Percentiles rank a stretch among this genome's conserved stretches.
Evolutionary conservation across 2,113 vertebrate genomes (phyloP).

Genomic region (Panthera leo): DNA sequence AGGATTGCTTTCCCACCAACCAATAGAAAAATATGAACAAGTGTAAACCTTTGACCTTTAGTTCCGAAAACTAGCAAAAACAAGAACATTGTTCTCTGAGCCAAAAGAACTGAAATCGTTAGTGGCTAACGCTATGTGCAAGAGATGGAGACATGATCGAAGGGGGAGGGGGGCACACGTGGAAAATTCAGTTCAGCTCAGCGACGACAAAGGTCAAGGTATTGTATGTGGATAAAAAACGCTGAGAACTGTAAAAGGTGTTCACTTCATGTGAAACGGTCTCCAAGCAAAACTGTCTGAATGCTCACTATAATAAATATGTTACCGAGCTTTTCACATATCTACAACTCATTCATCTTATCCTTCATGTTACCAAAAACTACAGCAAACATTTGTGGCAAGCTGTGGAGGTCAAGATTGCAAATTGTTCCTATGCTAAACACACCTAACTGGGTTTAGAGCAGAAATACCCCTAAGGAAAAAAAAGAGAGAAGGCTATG

Average conservation of each 20-base stretch:
- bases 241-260: neutral
- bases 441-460: neutral
- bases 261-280: neutral
- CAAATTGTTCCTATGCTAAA: neutral
- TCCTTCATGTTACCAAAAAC: neutral
- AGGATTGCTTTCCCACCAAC: neutral
- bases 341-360: neutral
- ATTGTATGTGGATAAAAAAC: slow-evolving; percentile 30
- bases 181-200: neutral
- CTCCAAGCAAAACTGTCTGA: neutral
- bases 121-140: neutral
- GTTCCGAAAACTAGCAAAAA: neutral
- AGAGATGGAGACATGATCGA: neutral
- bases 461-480: neutral
- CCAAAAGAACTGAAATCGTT: neutral
- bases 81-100: neutral
- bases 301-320: neutral
- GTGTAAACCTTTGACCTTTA: neutral
- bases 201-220: slow-evolving; percentile 36
- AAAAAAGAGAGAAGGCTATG: neutral
- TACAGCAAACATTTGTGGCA: neutral
- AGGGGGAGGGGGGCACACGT: neutral
- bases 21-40: neutral
- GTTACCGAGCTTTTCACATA: neutral
- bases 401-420: neutral